These are phyloP conservation scores for Takifugu bimaculatus DNA, from an alignment of 2,113 vertebrate species.

Conservation along the genomic window DNA sequence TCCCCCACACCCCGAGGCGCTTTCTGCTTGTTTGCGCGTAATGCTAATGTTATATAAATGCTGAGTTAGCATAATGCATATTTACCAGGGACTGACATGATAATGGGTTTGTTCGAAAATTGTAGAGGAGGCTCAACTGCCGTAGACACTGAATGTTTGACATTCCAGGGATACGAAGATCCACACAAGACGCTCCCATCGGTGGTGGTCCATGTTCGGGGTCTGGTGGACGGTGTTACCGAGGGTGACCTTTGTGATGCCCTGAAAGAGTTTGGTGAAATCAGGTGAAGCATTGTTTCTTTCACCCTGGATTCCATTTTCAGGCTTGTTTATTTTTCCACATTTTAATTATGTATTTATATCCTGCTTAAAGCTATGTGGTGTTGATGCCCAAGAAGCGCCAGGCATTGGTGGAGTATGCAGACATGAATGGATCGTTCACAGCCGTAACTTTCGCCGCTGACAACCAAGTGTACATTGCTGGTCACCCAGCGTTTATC, in stretches of 20 bases:
- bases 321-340: neutral
- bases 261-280: conserved; percentile 91
- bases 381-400: conserved; percentile 98
- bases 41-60: too few relatives aligned
- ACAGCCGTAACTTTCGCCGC: conserved; percentile 94
- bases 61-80: too few relatives aligned
- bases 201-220: conserved; percentile 90
- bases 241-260: conserved; percentile 93
- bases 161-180: conserved; percentile 83
- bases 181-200: conserved; percentile 94
- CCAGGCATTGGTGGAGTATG: conserved; percentile 92
- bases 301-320: neutral
- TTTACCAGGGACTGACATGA: too few relatives aligned
- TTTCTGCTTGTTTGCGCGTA: too few relatives aligned
- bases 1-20: too few relatives aligned
- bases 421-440: conserved; percentile 89
- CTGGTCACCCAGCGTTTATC: conserved; percentile 89
- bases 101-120: too few relatives aligned
- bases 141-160: neutral
- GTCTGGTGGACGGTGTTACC: conserved; percentile 88
- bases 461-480: conserved; percentile 95
- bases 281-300: conserved; percentile 74
- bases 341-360: neutral
- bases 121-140: neutral
- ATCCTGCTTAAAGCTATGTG: conserved; percentile 78